Evolutionary conservation across 2,113 vertebrate species (phyloP), one percentile per base, ranked within the genome.

Genomic region (Oreamnos americanus): DNA sequence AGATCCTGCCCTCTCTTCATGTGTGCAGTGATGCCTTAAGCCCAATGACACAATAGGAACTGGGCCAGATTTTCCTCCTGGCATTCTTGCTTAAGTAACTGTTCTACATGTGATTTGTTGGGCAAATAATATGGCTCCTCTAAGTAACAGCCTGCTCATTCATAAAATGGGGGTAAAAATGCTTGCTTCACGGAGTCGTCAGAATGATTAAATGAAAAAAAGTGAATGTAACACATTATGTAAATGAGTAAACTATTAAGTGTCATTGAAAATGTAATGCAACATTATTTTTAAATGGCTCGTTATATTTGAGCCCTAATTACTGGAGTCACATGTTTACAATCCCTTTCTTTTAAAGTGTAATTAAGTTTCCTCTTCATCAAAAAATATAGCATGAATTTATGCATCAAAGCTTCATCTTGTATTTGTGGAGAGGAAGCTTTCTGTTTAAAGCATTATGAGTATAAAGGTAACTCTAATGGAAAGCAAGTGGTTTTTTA

Each of bases 201-300:
- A 87, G 17, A 39, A n/a, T 90, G 36, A 90, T 57, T 94, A 60
- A 92, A 82, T 76, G 4, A 25, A 76, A 60, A 74, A 94, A 96
- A 96, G 43, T 74, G 19, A 57, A 78, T 55, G 30, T 58, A 87
- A 79, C 78, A 91, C 82, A 33, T 60, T 81, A 92, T 95, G 53
- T 95, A 86, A 96, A 94, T 96, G 51, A 94, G 8, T 43, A 88
- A 88, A 87, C 45, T 78, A 78, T 83, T 92, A 58, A 93, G 5
- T 53, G 15, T 85, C 89, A 87, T 30, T 95, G 78, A 91, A 94
- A 97, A 97, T 45, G 45, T 53, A 97, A 96, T 10, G 10, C 7
- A 4, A 13, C 28, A 53, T 93, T 96, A 88, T 97, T 97, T 97
- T 67, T 97, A 95, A 96, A 92, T 85, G 33, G 15, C 53, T 96